Evolutionary conservation across 2,797 vertebrate species (phyloP), one percentile per base, ranked within the genome.

Genomic region (Onychomys torridus): DNA sequence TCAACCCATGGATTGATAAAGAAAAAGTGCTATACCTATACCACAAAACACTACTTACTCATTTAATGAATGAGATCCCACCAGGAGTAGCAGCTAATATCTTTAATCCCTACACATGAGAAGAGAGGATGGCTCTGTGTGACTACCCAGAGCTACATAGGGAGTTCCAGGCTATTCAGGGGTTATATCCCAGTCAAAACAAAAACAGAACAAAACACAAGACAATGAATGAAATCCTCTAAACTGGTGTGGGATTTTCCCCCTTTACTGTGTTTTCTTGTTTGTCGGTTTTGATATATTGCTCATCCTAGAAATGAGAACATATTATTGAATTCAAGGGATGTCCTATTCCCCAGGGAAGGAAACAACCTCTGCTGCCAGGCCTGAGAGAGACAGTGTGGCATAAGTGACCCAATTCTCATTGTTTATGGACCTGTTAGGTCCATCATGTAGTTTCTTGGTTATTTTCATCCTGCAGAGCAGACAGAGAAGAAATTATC

Each of bases 381-480:
- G 34, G 55, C 88, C 61, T 25, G 21, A 10, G 23, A 77, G 7
- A 88, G 57, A 78, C 37, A 57, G 29, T 73, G 52, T 46, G 25
- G 21, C 29, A 43, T 49, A 91, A 65, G 79, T 90, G 94, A 96
- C 89, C 76, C 75, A 69, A 43, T 90, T 95, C 57, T 75, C 61
- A n/a, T 37, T 95, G 96, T 97, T 97, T 97, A 97, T 96, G 63
- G 84, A 83, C 37, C 76, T 78, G 52, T 94, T 93, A 94, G 86
- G 73, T 93, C 83, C 83, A 67, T 34, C 37, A 89, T 86, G 67
- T 46, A 84, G 96, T 94, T 96, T 97, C 96, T 95, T 94, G 82
- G 81, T 90, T 95, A 71, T 93, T 96, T 95, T 97, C 94, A 93
- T 97, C 96, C 55, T 92, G 75, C 13, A 95, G 77, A 91, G 13